Percentiles rank a stretch among this genome's conserved stretches.
These are phyloP conservation scores for Microcebus ravelobensis DNA, from an alignment of 2,113 vertebrate species.

Conservation along the genomic window DNA sequence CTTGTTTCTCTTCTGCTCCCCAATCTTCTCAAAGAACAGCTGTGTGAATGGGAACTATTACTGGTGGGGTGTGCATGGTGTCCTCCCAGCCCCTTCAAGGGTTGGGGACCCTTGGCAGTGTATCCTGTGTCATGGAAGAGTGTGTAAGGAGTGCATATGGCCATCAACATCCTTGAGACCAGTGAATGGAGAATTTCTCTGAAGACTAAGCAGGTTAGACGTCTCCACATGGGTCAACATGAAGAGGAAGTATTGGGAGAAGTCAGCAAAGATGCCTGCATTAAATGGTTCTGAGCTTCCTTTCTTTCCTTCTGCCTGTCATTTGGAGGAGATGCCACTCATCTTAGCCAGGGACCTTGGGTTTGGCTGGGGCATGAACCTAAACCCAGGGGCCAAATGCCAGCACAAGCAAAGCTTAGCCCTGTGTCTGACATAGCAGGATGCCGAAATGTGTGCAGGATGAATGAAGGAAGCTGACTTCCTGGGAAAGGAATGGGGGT, in stretches of 20 bases:
- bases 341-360: too few relatives aligned
- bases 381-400: not conserved
- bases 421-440: not conserved
- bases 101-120: not conserved
- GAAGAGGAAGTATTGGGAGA: not conserved
- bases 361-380: not conserved
- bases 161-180: too few relatives aligned
- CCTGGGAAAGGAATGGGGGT: not conserved
- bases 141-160: not conserved
- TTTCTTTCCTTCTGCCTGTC: not conserved
- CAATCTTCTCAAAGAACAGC: not conserved
- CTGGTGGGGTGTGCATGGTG: too few relatives aligned
- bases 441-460: not conserved
- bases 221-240: not conserved
- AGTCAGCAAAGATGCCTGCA: not conserved
- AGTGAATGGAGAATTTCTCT: not conserved
- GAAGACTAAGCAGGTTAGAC: not conserved
- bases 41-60: not conserved
- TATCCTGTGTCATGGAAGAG: not conserved
- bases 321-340: not conserved
- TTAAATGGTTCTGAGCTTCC: too few relatives aligned
- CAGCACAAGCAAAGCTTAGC: too few relatives aligned
- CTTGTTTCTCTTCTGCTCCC: not conserved
- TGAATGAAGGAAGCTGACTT: too few relatives aligned
- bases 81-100: too few relatives aligned